Base-by-base conservation (phyloP, 2,888 invertebrate genomes). In the Amphipyra berbera region DNA sequence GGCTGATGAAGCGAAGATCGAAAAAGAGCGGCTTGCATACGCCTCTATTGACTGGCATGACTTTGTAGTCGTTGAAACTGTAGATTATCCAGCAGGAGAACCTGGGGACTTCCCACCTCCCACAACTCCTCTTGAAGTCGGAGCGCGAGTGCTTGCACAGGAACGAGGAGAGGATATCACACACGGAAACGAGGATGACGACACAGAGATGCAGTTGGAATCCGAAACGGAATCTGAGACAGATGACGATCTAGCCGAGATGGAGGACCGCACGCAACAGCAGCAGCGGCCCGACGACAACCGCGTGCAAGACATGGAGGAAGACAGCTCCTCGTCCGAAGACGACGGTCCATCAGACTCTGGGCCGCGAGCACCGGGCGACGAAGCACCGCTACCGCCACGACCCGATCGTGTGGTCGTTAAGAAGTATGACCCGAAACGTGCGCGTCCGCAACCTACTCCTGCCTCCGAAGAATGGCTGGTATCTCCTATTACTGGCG, bases 31-130 rank as follows among this genome's bases (percentile, higher is more conserved):
- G 88, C 96, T 98, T 33, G 98, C 98, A 0, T 99, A 99, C 88
- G 99, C 99, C 0, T 98, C 98, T 84, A 99, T 99, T 71, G 99
- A 99, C 89, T 99, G 99, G 99, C 99, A 99, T 88, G 99, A 99
- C 91, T 99, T 99, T 91, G 99, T 99, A 0, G 99, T 99, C 0
- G 99, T 99, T 0, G 99, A 99, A 94, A 99, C 99, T 0, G 99
- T 99, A 0, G 99, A 99, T 90, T 99, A 99, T 89, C 99, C 99
- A 79, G 98, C 98, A 0, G 98, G 98, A 81, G 99, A 99, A 92
- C 97, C 97, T 10, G 98, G 99, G 0, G 98, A 99, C 87, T 98
- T 99, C 85, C 99, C 99, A 0, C 98, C 99, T 2, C 99, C 99
- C 0, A 99, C 99, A 0, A 99, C 98, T 6, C 99, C 99, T 0